phyloP scores from a whole-genome alignment of 1,140 invertebrate species.

The Drosophila lowei region DNA sequence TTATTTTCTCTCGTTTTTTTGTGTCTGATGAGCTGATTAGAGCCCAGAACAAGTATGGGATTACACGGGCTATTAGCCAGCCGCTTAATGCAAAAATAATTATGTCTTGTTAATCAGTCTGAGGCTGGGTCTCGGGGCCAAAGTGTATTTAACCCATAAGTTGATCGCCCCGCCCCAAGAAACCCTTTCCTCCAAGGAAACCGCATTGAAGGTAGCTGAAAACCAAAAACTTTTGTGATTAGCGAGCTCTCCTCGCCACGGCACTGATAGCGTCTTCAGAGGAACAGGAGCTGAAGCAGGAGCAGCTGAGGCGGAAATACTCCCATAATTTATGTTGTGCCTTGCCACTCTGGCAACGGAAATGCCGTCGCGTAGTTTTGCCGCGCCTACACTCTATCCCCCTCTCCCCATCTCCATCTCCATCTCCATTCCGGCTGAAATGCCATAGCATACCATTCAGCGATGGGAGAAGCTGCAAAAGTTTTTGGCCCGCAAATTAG shows the following conservation, averaged over 20 bases:
- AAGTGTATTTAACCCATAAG: conserved; percentile 60
- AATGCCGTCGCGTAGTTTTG: conserved; percentile 67
- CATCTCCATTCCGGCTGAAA: conserved; percentile 23
- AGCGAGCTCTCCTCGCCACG: conserved; percentile 41
- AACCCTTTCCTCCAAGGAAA: conserved; percentile 35
- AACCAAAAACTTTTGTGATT: conserved; percentile 69
- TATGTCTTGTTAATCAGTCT: conserved; percentile 75
- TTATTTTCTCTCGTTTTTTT: conserved; percentile 23
- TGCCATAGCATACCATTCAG: conserved; percentile 65
- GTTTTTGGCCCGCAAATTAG: conserved; percentile 74
- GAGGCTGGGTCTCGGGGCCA: conserved; percentile 35
- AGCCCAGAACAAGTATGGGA: conserved; percentile 40
- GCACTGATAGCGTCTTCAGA: conserved; percentile 50
- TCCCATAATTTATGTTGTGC: conserved; percentile 76
- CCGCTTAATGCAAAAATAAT: conserved; percentile 78
- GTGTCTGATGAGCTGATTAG: conserved; percentile 71
- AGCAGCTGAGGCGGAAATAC: conserved; percentile 64
- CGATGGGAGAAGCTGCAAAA: conserved; percentile 37
- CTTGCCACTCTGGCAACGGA: conserved; percentile 61
- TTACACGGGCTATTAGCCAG: conserved; percentile 75
- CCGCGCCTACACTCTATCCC: conserved; percentile 18
- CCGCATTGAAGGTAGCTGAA: conserved; percentile 66
- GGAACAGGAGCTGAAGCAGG: conserved; percentile 15
- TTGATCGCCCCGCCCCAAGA: conserved; percentile 26
- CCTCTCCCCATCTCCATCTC: background rate